phyloP scores from a whole-genome alignment of 2,113 vertebrate species.

The Gobiocypris rarus region DNA sequence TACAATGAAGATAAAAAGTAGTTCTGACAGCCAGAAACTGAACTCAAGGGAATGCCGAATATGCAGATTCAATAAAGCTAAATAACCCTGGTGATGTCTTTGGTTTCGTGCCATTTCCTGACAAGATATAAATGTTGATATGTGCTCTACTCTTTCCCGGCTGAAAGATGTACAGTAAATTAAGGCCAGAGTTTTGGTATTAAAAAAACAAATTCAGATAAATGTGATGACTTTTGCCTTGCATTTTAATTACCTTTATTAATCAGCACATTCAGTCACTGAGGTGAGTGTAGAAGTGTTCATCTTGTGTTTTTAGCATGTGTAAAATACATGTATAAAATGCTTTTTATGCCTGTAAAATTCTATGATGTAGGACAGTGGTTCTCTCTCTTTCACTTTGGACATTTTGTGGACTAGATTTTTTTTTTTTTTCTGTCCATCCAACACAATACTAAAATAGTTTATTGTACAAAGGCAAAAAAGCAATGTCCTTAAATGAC shows the following conservation, averaged over 20 bases:
- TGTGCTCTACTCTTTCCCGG: neutral
- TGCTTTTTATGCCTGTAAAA: neutral
- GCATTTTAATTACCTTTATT: neutral
- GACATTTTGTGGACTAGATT: neutral
- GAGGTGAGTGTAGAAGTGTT: neutral
- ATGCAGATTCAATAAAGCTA: constrained; percentile 48
- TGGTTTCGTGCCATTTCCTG: neutral
- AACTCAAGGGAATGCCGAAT: constrained; percentile 46
- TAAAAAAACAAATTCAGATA: neutral
- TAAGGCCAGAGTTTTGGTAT: neutral
- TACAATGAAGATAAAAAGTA: constrained; percentile 27
- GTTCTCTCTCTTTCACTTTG: neutral
- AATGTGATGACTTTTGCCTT: neutral
- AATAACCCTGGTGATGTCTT: constrained; percentile 11
- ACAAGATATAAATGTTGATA: neutral
- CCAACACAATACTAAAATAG: neutral
- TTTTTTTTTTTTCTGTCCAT: neutral
- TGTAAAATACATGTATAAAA: neutral
- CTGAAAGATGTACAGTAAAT: neutral
- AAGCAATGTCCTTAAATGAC: neutral
- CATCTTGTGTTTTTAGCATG: too few relatives aligned
- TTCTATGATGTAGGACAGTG: neutral
- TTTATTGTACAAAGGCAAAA: neutral
- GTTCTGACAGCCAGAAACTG: constrained; percentile 43
- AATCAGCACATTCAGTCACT: neutral